phyloP scores from a whole-genome alignment of 2,888 invertebrate species.

The Phortica magna region DNA sequence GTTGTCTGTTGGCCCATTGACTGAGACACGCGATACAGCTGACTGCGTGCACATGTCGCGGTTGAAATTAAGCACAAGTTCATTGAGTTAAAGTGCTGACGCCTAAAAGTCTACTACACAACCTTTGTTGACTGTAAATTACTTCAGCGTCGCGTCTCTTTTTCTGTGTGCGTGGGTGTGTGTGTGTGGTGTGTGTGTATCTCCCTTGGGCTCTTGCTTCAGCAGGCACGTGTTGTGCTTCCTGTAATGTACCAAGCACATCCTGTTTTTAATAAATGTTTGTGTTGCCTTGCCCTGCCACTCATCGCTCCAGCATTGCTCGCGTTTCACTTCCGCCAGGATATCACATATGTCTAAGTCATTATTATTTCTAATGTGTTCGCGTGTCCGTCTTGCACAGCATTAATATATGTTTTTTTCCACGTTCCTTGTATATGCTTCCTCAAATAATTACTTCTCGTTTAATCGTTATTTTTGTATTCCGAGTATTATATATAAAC shows the following conservation, averaged over 20 bases:
- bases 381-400: not conserved
- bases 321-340: too few relatives aligned
- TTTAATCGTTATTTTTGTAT: too few relatives aligned
- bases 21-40: not conserved
- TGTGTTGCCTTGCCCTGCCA: not conserved
- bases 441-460: not conserved
- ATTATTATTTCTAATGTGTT: slow-evolving; percentile 23
- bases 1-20: not conserved
- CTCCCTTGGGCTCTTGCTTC: not conserved
- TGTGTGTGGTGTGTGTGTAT: not conserved
- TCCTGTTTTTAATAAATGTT: not conserved
- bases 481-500: too few relatives aligned
- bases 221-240: not conserved
- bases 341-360: not conserved
- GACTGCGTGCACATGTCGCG: not conserved
- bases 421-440: not conserved
- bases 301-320: too few relatives aligned
- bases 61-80: slow-evolving; percentile 17
- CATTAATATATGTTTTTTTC: slow-evolving; percentile 3
- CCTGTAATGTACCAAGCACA: not conserved
- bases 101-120: not conserved
- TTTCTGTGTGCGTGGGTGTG: not conserved
- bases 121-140: slow-evolving; percentile 10
- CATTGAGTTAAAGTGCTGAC: slow-evolving; percentile 18
- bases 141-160: not conserved